Conservation (phyloP, 1,140 invertebrate genomes). For the Cherax quadricarinatus region DNA sequence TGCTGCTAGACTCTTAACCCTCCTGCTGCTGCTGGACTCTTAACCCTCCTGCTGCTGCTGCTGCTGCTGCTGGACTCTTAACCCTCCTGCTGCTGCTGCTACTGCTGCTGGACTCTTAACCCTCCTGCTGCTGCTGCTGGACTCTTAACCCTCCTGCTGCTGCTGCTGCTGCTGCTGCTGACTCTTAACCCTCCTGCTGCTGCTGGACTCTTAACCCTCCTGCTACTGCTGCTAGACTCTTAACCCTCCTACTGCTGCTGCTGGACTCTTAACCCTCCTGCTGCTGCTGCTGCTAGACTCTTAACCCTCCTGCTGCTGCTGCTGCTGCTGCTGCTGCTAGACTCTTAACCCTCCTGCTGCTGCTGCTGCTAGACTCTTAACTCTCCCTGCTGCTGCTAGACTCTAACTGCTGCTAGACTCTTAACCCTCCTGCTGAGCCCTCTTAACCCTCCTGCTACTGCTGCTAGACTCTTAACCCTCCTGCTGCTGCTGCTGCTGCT, state of each 20-base stretch:
- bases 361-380: neutral
- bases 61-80: neutral
- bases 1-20: neutral
- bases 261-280: too few species aligned
- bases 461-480: neutral
- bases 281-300: neutral
- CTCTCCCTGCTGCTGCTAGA: neutral
- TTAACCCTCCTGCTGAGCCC: neutral
- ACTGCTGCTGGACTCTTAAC: too few species aligned
- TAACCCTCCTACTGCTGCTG: too few species aligned
- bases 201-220: too few species aligned
- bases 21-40: neutral
- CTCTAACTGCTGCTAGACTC: neutral
- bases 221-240: too few species aligned
- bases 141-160: too few species aligned
- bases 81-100: too few species aligned
- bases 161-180: too few species aligned
- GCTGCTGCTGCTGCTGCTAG: neutral
- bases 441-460: neutral
- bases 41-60: neutral
- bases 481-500: neutral
- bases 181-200: too few species aligned
- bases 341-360: neutral
- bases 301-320: too few species aligned
- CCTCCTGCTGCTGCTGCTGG: too few species aligned